These are phyloP conservation scores for Xanthia icteritia DNA, from an alignment of 2,888 invertebrate species.

Conservation along the genomic window DNA sequence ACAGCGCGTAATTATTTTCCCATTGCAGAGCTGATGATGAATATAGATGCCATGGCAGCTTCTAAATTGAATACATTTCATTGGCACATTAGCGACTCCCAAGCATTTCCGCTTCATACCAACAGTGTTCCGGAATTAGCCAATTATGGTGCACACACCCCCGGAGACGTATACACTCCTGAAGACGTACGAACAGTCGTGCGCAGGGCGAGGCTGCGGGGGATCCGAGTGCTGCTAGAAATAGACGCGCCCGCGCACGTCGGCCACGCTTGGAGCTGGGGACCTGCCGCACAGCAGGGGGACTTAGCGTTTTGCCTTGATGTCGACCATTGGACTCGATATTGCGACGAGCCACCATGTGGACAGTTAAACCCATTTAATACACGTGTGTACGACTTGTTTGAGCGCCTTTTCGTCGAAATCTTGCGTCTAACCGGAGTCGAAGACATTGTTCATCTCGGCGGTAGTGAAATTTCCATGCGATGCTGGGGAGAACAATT, in stretches of 20 bases:
- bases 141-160: constrained; percentile 94
- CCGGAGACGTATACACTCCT: constrained; percentile 92
- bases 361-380: constrained; percentile 95
- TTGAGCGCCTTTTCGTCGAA: constrained; percentile 93
- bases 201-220: constrained; percentile 94
- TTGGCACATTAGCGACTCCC: constrained; percentile 97
- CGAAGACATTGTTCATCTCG: constrained; percentile 94
- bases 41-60: constrained; percentile 96
- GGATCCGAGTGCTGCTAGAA: constrained; percentile 96
- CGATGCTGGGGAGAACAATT: constrained; percentile 93
- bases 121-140: constrained; percentile 93
- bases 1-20: constrained; percentile 96
- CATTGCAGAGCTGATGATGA: constrained; percentile 92
- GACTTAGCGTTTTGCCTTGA: constrained; percentile 94
- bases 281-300: constrained; percentile 91
- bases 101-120: constrained; percentile 96
- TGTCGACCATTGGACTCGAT: constrained; percentile 92
- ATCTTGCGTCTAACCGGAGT: constrained; percentile 93
- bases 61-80: constrained; percentile 97
- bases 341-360: constrained; percentile 95
- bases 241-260: constrained; percentile 96
- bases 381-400: constrained; percentile 92
- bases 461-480: constrained; percentile 93
- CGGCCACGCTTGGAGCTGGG: constrained; percentile 95
- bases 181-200: constrained; percentile 93